phyloP scores from a whole-genome alignment of 2,888 invertebrate species.

The Pachydiplax longipennis region DNA sequence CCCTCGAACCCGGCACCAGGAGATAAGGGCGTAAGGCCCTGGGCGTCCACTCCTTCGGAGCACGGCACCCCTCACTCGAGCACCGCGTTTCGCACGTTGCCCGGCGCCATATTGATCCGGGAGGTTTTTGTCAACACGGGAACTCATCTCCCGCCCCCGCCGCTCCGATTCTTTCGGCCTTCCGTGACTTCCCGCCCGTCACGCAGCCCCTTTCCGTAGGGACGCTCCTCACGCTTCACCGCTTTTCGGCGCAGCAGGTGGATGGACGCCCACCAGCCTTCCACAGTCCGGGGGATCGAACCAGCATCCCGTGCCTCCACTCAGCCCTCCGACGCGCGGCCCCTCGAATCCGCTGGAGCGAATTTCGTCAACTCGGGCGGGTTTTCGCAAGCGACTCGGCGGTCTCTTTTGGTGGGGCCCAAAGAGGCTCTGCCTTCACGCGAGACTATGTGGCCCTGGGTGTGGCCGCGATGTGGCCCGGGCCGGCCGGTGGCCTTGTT shows the following conservation, averaged over 20 bases:
- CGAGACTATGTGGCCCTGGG: slow-evolving; percentile 21
- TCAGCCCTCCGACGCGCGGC: background rate
- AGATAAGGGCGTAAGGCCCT: background rate
- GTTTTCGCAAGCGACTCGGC: background rate
- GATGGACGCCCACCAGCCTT: background rate
- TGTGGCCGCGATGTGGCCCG: slow-evolving; percentile 13
- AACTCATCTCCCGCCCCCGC: slow-evolving; percentile 26
- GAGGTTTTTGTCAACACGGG: slow-evolving; percentile 5
- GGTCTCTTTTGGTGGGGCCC: too few species aligned
- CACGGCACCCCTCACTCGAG: slow-evolving; percentile 13
- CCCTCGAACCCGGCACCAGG: background rate
- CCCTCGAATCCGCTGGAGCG: background rate
- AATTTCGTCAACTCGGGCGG: background rate
- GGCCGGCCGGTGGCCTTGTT: slow-evolving; percentile 15
- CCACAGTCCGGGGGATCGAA: background rate
- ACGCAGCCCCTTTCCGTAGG: too few species aligned
- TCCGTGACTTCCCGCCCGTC: too few species aligned
- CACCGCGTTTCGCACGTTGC: slow-evolving; percentile 10
- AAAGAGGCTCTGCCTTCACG: background rate
- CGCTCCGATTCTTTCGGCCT: too few species aligned
- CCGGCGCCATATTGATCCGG: slow-evolving; percentile 26
- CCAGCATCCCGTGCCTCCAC: background rate
- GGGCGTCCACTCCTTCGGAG: background rate
- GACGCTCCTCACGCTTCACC: background rate
- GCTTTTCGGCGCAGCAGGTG: slow-evolving; percentile 11